Evolutionary conservation across 2,113 vertebrate genomes (phyloP).

Genomic region (Odocoileus virginianus): DNA sequence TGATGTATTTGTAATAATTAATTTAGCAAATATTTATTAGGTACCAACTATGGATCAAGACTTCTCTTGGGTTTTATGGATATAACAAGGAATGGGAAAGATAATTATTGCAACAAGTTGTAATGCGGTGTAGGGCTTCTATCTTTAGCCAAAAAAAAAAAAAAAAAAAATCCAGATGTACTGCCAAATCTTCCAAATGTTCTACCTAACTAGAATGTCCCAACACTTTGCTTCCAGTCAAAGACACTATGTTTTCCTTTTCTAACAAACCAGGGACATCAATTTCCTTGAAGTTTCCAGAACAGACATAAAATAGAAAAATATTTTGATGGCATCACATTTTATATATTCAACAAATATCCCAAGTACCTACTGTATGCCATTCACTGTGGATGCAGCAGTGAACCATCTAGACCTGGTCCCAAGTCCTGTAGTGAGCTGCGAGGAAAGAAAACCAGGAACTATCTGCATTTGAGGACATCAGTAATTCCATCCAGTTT

Average conservation of each 20-base stretch:
- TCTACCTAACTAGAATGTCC: background rate
- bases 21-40: slow-evolving; percentile 6
- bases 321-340: background rate
- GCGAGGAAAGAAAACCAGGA: background rate
- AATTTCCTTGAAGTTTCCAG: background rate
- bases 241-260: background rate
- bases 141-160: background rate
- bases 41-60: background rate
- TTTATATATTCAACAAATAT: background rate
- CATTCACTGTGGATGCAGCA: background rate
- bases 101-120: background rate
- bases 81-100: background rate
- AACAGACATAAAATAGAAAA: background rate
- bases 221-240: background rate
- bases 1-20: background rate
- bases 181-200: background rate
- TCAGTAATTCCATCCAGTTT: background rate
- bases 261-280: background rate
- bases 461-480: background rate
- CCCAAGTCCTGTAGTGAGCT: background rate
- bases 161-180: background rate
- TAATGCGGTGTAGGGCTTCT: background rate
- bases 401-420: background rate
- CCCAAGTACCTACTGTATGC: background rate
- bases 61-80: background rate